These are phyloP conservation scores for Metacarcinus magister DNA, from an alignment of 2,888 invertebrate species.

Conservation along the genomic window DNA sequence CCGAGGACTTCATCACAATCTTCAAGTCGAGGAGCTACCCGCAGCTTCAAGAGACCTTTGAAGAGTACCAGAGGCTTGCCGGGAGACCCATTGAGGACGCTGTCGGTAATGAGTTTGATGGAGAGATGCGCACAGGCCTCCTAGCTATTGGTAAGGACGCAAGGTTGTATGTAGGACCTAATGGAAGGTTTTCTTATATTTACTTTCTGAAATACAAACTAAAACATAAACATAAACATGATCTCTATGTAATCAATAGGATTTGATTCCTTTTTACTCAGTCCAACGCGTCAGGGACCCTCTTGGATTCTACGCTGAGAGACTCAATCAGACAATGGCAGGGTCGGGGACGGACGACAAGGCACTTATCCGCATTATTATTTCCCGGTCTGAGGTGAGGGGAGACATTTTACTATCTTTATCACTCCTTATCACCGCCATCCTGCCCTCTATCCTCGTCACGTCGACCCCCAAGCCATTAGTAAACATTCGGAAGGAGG, in stretches of 20 bases:
- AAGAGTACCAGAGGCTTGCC: constrained; percentile 77
- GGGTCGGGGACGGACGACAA: constrained; percentile 82
- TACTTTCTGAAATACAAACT: too few relatives aligned
- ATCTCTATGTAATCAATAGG: not conserved
- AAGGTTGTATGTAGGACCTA: not conserved
- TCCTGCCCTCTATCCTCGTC: not conserved
- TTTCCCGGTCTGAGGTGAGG: constrained; percentile 82
- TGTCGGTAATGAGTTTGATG: constrained; percentile 87
- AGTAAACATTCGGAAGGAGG: too few relatives aligned
- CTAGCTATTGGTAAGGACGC: constrained; percentile 88
- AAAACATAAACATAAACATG: not conserved
- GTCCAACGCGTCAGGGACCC: constrained; percentile 81
- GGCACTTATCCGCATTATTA: constrained; percentile 79
- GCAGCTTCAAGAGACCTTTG: constrained; percentile 75
- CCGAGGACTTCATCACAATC: constrained; percentile 77
- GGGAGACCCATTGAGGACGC: constrained; percentile 87
- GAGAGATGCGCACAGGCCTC: constrained; percentile 89
- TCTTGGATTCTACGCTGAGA: constrained; percentile 79
- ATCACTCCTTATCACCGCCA: not conserved
- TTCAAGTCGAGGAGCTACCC: constrained; percentile 78
- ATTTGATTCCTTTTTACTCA: not conserved
- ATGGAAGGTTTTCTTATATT: too few relatives aligned
- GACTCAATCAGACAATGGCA: constrained; percentile 74
- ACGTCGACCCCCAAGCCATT: too few relatives aligned
- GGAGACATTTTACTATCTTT: not conserved